These are phyloP conservation scores for Dorcus parallelipipedus DNA, from an alignment of 2,888 invertebrate species.

Conservation along the genomic window DNA sequence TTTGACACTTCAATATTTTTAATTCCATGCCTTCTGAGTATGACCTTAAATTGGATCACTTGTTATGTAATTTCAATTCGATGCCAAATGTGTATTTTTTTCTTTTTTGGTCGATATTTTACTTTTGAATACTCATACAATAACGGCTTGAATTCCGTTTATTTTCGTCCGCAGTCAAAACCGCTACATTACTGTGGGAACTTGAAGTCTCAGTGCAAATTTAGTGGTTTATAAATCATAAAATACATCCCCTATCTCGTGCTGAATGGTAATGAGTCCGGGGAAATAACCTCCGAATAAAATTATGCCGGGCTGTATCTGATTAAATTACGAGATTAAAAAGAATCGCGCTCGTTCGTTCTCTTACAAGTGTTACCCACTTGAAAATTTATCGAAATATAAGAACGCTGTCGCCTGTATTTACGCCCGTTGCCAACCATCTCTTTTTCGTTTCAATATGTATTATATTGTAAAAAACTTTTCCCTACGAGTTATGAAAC, in stretches of 20 bases:
- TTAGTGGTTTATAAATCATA: conserved; percentile 17
- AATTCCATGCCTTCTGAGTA: too few relatives aligned
- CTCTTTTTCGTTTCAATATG: too few relatives aligned
- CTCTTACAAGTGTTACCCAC: neutral
- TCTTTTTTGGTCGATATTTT: too few relatives aligned
- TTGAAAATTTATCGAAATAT: conserved; percentile 7
- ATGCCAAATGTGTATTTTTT: too few relatives aligned
- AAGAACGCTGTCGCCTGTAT: neutral
- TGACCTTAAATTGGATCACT: too few relatives aligned
- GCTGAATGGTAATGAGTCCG: conserved; percentile 17
- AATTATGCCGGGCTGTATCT: conserved; percentile 5
- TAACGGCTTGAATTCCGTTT: neutral
- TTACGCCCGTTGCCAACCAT: too few relatives aligned
- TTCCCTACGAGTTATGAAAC: too few relatives aligned
- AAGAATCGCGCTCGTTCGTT: conserved; percentile 6
- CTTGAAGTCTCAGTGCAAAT: conserved; percentile 1
- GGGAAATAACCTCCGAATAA: conserved; percentile 11
- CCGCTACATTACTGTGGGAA: conserved; percentile 7
- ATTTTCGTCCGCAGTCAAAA: neutral
- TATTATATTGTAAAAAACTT: too few relatives aligned
- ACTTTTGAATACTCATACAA: too few relatives aligned
- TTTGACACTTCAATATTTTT: too few relatives aligned
- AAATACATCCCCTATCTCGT: conserved; percentile 16
- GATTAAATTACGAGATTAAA: conserved; percentile 12
- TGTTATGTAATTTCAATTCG: too few relatives aligned